These are phyloP conservation scores for Enteromius argenteus DNA, from an alignment of 2,797 vertebrate genomes.

Conservation along the genomic window DNA sequence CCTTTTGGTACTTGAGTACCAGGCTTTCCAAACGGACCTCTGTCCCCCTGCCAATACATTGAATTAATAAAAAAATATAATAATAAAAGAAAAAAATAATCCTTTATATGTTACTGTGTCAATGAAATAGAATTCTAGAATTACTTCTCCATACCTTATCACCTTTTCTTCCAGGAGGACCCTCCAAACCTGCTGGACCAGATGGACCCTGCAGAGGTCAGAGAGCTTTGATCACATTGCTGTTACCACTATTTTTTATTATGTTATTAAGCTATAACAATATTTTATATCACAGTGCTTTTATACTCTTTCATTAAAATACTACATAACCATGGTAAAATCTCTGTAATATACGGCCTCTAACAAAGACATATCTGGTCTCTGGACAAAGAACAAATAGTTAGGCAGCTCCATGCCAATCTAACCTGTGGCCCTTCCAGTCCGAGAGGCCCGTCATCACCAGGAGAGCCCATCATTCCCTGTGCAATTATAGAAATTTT, in stretches of 20 bases:
- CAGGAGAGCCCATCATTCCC: conserved; percentile 79
- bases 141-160: conserved; percentile 78
- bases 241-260: neutral
- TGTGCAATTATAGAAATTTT: conserved; percentile 59
- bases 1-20: conserved; percentile 70
- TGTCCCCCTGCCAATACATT: conserved; percentile 72
- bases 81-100: neutral
- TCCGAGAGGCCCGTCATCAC: conserved; percentile 77
- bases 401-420: conserved; percentile 7
- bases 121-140: neutral
- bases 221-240: neutral
- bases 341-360: neutral
- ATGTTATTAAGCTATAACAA: neutral
- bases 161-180: conserved; percentile 81
- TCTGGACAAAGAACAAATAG: neutral
- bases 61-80: neutral
- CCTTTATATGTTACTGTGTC: neutral
- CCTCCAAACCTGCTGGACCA: conserved; percentile 77
- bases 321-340: neutral
- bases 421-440: conserved; percentile 86
- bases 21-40: conserved; percentile 70
- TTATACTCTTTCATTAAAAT: neutral
- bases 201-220: conserved; percentile 75
- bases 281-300: neutral
- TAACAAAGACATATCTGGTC: neutral